Conservation (phyloP, 2,888 invertebrate species). For the Thelaira solivaga region DNA sequence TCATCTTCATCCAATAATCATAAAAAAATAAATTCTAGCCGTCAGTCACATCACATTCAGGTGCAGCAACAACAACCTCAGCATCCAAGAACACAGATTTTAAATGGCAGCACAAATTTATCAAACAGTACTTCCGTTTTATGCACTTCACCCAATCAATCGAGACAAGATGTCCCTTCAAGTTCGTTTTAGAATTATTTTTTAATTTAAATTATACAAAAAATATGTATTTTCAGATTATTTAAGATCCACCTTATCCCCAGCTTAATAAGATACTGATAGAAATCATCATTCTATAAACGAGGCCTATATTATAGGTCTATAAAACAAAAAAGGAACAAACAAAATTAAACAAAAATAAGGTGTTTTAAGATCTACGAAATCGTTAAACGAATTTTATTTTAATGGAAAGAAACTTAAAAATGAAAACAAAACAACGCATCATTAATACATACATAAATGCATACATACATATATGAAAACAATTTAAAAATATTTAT, state of each 20-base stretch:
- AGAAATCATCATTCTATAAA: not conserved
- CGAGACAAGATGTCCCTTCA: constrained; percentile 30
- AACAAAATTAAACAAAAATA: constrained; percentile 43
- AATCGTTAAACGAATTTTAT: constrained; percentile 60
- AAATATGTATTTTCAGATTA: constrained; percentile 41
- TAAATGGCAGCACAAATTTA: constrained; percentile 58
- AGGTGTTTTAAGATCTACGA: constrained; percentile 43
- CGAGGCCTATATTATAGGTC: constrained; percentile 25
- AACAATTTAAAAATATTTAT: constrained; percentile 43
- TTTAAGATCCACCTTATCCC: constrained; percentile 55
- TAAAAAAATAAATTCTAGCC: constrained; percentile 43
- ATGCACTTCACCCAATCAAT: constrained; percentile 47
- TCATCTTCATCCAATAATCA: constrained; percentile 52
- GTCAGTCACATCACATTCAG: constrained; percentile 49
- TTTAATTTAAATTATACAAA: not conserved
- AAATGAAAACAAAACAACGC: constrained; percentile 44
- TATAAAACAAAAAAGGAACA: constrained; percentile 7
- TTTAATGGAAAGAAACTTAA: constrained; percentile 42
- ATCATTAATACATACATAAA: constrained; percentile 40
- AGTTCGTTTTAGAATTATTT: constrained; percentile 2
- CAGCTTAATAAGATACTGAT: constrained; percentile 51
- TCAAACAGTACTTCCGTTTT: constrained; percentile 57
- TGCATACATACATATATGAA: too few species aligned
- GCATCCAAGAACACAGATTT: constrained; percentile 48
- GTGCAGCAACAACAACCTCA: constrained; percentile 43